Percentiles rank a stretch among this genome's conserved stretches.
Evolutionary conservation across 2,797 vertebrate species (phyloP).

Genomic region (Sebastes cheni): DNA sequence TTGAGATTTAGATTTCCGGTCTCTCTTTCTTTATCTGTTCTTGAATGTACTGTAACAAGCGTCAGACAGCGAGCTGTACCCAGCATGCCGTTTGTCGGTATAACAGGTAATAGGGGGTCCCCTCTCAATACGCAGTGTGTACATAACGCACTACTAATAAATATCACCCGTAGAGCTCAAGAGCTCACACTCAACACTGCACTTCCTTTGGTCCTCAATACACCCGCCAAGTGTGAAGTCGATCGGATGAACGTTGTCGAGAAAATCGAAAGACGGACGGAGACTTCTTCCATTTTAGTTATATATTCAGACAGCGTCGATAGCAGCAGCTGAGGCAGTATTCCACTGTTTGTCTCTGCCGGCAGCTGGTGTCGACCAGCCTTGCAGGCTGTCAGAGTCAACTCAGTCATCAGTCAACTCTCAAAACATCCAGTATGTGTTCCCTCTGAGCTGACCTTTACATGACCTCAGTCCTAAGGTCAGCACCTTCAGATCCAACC

Average conservation of each 20-base stretch:
- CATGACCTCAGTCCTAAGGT: background rate
- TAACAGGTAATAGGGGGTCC: background rate
- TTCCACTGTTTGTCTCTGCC: constrained; percentile 14
- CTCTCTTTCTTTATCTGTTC: no score
- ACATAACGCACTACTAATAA: background rate
- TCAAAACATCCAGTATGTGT: background rate
- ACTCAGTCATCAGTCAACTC: background rate
- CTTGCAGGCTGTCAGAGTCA: background rate
- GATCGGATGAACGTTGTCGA: background rate
- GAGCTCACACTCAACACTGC: background rate
- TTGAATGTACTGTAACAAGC: no score
- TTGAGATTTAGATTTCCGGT: no score
- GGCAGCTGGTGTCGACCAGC: constrained; percentile 8
- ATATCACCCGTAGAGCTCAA: background rate
- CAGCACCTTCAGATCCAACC: background rate
- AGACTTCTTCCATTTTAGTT: background rate
- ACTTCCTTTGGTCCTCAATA: background rate
- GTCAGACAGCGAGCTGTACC: background rate
- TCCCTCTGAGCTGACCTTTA: background rate
- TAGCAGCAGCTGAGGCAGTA: background rate
- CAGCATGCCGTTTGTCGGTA: background rate
- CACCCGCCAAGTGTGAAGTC: no score
- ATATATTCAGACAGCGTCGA: background rate
- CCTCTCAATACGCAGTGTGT: background rate
- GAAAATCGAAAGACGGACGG: background rate